Percentiles rank a stretch among this genome's conserved stretches.
Conservation (phyloP, 2,888 invertebrate genomes). For the Apodemia mormo region DNA sequence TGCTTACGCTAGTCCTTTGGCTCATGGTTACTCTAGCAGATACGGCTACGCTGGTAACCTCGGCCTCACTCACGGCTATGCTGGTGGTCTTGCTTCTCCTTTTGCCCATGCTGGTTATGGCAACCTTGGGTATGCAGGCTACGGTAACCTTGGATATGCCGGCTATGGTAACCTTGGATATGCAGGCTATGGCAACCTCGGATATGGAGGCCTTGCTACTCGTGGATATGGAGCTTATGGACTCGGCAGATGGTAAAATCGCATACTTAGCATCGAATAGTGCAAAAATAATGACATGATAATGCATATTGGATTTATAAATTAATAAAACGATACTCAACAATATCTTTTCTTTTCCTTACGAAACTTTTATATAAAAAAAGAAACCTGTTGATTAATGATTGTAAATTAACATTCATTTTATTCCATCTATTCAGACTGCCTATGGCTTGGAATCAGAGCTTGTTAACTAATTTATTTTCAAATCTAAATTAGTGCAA, state of each 20-base stretch:
- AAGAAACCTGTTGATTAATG: not conserved
- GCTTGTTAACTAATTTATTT: too few relatives aligned
- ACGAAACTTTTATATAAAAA: not conserved
- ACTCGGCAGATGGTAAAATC: not conserved
- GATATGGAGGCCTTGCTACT: not conserved
- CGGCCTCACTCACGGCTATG: not conserved
- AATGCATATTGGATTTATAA: not conserved
- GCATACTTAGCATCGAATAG: not conserved
- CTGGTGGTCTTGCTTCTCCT: not conserved
- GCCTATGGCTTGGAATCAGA: too few relatives aligned
- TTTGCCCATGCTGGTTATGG: not conserved
- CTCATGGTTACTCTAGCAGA: not conserved
- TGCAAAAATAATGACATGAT: not conserved
- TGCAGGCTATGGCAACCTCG: not conserved
- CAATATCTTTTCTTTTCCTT: not conserved
- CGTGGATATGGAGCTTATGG: not conserved
- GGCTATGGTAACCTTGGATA: not conserved
- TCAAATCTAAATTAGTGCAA: too few relatives aligned
- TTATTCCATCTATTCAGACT: too few relatives aligned
- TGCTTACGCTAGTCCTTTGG: constrained; percentile 39
- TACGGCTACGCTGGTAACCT: not conserved
- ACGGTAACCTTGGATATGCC: not conserved
- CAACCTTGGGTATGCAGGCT: not conserved
- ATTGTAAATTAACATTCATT: too few relatives aligned
- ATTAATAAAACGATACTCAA: not conserved